Conservation (phyloP, 1,140 invertebrate genomes). For the Drosophila subpulchrella region DNA sequence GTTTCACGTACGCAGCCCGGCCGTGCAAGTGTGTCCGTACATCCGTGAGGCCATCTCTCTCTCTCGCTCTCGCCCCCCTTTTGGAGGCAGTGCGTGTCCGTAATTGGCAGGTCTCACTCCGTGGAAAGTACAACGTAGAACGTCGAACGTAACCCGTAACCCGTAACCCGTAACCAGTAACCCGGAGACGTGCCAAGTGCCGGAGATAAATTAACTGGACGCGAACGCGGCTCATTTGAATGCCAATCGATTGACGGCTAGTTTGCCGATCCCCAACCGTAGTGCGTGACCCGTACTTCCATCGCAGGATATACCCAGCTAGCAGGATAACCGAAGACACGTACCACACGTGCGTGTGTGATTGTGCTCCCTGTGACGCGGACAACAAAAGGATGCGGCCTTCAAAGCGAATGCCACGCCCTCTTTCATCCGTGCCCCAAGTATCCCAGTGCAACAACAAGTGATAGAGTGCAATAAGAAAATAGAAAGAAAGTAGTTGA, state of each 20-base stretch:
- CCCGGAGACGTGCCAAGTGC: conserved; percentile 71
- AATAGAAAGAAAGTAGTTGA: conserved; percentile 52
- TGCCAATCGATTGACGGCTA: conserved; percentile 67
- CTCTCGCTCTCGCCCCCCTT: conserved; percentile 7
- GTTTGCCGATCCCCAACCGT: conserved; percentile 46
- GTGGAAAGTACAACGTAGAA: not conserved
- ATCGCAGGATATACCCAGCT: conserved; percentile 16
- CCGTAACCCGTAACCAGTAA: conserved; percentile 22
- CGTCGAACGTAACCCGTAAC: conserved; percentile 13
- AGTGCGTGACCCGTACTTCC: conserved; percentile 41
- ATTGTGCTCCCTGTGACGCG: conserved; percentile 18
- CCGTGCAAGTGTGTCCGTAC: conserved; percentile 55
- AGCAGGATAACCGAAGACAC: conserved; percentile 74
- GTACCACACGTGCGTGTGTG: conserved; percentile 66
- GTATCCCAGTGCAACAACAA: conserved; percentile 57
- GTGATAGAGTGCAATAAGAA: conserved; percentile 10
- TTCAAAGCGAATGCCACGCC: conserved; percentile 50
- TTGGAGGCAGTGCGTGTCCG: conserved; percentile 59
- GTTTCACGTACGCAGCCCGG: conserved; percentile 77
- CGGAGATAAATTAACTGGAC: conserved; percentile 69
- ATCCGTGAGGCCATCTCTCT: conserved; percentile 20
- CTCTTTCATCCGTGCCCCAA: conserved; percentile 20
- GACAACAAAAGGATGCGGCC: conserved; percentile 67
- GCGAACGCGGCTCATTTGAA: conserved; percentile 76
- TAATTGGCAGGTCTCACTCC: conserved; percentile 72